Base-by-base conservation (phyloP, 2,888 invertebrate genomes). In the Eurois occulta region DNA sequence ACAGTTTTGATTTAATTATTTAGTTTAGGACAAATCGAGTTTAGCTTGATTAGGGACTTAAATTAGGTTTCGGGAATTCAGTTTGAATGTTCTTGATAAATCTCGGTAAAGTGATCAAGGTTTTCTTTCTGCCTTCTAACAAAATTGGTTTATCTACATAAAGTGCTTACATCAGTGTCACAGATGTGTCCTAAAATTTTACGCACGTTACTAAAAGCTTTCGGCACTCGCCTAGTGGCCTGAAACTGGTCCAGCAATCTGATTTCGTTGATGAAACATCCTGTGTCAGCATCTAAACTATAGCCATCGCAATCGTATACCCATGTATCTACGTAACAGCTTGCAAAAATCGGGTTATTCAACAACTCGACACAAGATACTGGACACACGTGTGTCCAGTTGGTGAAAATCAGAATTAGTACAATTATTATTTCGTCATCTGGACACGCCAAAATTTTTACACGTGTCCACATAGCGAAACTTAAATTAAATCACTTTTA, bases 61-160 rank as follows among this genome's bases (percentile, higher is more conserved):
- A 84, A 84, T 80, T 74, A 68, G 16, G 73, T 80, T 80, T 60
- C 58, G n/a, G 48, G 32, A 80, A 84, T 73, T 73, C 21, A 41
- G 65, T 78, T 80, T 66, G 10, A 32, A 16, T 24, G 38, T 75
- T 55, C 24, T 67, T 18, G 16, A 1, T 11, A 73, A 58, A 64
- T 74, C n/a, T 72, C 4, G 52, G 62, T 55, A 16, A 62, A 55
- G 67, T 3, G 38, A 28, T 32, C 21, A 35, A 52, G 60, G 16
- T 60, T 74, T 28, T 28, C 7, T 60, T 58, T 24, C 4, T n/a
- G 21, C 11, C 16, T 38, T 18, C 18, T 2, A n/a, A 24, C 13
- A 24, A 60, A 74, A 79, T 80, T 60, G 43, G 28, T 74, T 74
- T 67, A 74, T n/a, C 24, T 43, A 35, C 65, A 52, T 43, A 24